Evolutionary conservation across 2,113 vertebrate genomes (phyloP), one percentile per base, ranked within the genome.

Genomic region (Elephantulus edwardii): DNA sequence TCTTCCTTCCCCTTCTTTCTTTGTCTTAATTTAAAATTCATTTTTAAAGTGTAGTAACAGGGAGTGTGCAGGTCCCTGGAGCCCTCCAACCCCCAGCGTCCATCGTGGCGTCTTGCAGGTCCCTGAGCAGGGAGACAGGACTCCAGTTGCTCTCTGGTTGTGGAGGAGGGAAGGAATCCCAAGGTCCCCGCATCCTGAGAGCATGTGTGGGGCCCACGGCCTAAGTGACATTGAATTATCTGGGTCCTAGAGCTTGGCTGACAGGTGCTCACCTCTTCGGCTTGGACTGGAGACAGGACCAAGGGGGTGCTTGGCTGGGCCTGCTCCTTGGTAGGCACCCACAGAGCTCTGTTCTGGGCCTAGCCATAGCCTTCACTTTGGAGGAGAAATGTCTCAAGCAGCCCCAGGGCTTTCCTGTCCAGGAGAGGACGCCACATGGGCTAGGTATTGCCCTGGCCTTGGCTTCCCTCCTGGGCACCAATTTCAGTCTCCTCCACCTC

Each of bases 221-320:
- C n/a, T n/a, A n/a, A n/a, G n/a, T n/a, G n/a, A n/a, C n/a, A n/a
- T n/a, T n/a, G 56, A 26, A 60, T 60, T 60, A 19, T 60, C 8
- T 58, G 56, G 28, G 30, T 24, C 5, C 66, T 60, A 95, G 95
- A 96, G 96, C 98, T 98, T 98, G 97, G 97, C 96, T 96, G 97
- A 97, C 96, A 95, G 97, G 98, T 94, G 98, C 98, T 97, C 97
- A 97, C 97, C 95, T n/a, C n/a, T n/a, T 95, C 78, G 91, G 95
- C 95, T 2, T 92, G 95, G 95, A 95, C 95, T 86, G 70, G 91
- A 92, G 95, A 95, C 95, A 91, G 83, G 58, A 90, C 86, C 42
- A 52, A 28, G 71, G 24, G 8, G 24, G 24, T 38, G 7, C 7
- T 20, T n/a, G 8, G 26, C 2, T 7, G 4, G 44, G 42, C 70